phyloP scores from a whole-genome alignment of 2,888 invertebrate species.

The Bunonema sp. region DNA sequence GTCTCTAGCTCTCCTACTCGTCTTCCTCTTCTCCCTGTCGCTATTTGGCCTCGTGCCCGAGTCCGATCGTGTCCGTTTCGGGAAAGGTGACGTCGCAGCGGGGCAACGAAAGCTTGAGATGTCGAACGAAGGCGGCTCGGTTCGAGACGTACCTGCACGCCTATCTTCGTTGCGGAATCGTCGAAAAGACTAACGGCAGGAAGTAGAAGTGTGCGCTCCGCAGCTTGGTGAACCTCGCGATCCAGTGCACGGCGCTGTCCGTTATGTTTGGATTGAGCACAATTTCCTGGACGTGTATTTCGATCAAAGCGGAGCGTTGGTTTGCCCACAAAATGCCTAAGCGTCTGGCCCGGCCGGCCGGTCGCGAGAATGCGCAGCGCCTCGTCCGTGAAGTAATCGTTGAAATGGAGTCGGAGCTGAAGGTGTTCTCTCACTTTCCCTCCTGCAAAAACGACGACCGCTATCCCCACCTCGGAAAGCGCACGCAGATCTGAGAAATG shows the following conservation, averaged over 20 bases:
- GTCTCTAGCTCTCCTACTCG: background rate
- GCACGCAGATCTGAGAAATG: conserved; percentile 19
- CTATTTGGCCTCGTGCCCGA: conserved; percentile 21
- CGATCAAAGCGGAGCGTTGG: background rate
- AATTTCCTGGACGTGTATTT: conserved; percentile 19
- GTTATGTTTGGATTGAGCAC: conserved; percentile 27
- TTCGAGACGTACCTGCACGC: conserved; percentile 8
- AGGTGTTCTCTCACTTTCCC: background rate
- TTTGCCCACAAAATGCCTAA: conserved; percentile 22
- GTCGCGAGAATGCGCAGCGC: conserved; percentile 22
- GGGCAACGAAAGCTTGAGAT: conserved; percentile 27
- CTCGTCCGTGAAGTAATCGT: conserved; percentile 37
- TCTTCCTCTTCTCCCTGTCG: conserved; percentile 1
- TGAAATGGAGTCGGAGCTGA: conserved; percentile 30
- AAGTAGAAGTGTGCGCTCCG: conserved; percentile 29
- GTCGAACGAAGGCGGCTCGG: conserved; percentile 22
- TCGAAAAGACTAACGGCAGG: conserved; percentile 19
- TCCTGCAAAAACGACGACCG: background rate
- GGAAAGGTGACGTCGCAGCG: conserved; percentile 30
- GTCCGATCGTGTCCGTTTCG: conserved; percentile 22
- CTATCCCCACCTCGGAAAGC: background rate
- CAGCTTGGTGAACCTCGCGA: conserved; percentile 11
- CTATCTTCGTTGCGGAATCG: background rate
- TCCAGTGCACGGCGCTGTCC: conserved; percentile 25
- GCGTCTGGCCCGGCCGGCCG: conserved; percentile 19